Percentiles rank a stretch among this genome's conserved stretches.
Conservation (phyloP, 2,113 vertebrate species). For the Monarcha castaneiventris region DNA sequence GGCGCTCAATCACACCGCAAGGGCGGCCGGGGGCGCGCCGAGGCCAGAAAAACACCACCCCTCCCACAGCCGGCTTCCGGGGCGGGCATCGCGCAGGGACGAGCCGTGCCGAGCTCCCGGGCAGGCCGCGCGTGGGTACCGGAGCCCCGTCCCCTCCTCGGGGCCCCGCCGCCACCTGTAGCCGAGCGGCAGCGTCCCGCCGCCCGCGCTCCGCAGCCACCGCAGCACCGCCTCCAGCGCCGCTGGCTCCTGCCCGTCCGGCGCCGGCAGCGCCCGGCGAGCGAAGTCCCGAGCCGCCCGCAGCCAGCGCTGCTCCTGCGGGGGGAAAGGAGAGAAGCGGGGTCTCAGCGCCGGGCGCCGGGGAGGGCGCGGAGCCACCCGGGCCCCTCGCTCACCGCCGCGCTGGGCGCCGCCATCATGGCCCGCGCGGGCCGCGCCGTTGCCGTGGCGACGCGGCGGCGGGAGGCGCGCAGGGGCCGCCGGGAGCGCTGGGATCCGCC, state of each 20-base stretch:
- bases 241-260: neutral
- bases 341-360: neutral
- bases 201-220: neutral
- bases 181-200: slow-evolving; percentile 17
- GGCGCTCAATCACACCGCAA: neutral
- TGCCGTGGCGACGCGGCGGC: neutral
- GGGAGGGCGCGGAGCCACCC: rapidly evolving
- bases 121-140: neutral
- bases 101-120: neutral
- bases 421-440: neutral
- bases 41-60: neutral
- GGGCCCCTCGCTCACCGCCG: neutral
- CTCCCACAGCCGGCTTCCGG: neutral
- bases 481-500: neutral
- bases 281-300: neutral
- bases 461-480: neutral
- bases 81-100: neutral
- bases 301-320: slow-evolving; percentile 36
- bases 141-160: no score
- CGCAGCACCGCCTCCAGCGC: neutral
- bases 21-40: neutral
- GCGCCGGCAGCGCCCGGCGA: neutral
- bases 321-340: neutral
- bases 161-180: slow-evolving; percentile 3
- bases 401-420: neutral